These are phyloP conservation scores for Semnornis frantzii DNA, from an alignment of 2,113 vertebrate genomes.

Conservation along the genomic window DNA sequence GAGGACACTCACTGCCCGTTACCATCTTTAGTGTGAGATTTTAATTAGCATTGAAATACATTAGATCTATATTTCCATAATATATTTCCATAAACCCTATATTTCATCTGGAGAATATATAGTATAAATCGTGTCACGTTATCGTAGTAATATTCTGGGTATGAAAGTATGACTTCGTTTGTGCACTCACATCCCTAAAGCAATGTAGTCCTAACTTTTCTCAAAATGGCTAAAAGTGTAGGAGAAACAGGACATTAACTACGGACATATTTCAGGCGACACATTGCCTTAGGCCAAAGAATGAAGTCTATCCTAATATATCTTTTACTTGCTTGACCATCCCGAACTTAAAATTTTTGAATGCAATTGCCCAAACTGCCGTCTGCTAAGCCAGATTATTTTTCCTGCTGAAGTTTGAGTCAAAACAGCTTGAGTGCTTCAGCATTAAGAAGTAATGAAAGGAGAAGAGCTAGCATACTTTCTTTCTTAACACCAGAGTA, in stretches of 20 bases:
- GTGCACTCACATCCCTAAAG: conserved; percentile 5
- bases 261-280: background rate
- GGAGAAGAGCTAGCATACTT: background rate
- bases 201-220: conserved; percentile 30
- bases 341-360: background rate
- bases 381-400: background rate
- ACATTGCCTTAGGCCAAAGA: background rate
- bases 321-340: background rate
- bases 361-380: background rate
- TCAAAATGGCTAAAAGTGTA: conserved; percentile 19
- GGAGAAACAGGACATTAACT: background rate
- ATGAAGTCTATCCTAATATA: background rate
- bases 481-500: background rate
- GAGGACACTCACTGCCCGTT: conserved; percentile 19
- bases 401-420: background rate
- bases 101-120: conserved; percentile 36
- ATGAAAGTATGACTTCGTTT: conserved; percentile 19
- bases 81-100: too few relatives aligned
- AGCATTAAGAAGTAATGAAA: background rate
- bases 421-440: background rate
- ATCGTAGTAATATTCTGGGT: background rate
- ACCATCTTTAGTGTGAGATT: background rate
- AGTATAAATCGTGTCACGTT: conserved; percentile 17
- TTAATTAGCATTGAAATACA: conserved; percentile 58
- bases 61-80: too few relatives aligned